These are phyloP conservation scores for Psilopogon haemacephalus DNA, from an alignment of 2,113 vertebrate species.

Conservation along the genomic window DNA sequence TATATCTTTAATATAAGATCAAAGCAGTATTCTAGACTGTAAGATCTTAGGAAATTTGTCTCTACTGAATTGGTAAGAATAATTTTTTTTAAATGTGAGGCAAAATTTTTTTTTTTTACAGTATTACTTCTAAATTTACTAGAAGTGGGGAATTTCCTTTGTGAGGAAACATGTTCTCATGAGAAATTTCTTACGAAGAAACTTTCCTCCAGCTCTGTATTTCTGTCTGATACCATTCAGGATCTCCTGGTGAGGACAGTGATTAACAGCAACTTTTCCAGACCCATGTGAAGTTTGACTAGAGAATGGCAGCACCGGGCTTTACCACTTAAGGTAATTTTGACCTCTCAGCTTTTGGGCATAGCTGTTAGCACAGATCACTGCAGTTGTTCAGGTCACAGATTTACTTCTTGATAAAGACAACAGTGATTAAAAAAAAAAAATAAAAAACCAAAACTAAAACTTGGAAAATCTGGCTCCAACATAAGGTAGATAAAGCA, in stretches of 20 bases:
- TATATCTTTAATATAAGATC: neutral
- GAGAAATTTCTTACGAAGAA: neutral
- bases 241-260: neutral
- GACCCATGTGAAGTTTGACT: neutral
- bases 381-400: neutral
- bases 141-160: neutral
- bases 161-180: neutral
- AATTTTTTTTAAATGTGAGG: neutral
- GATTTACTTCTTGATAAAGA: neutral
- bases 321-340: neutral
- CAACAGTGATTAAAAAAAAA: neutral
- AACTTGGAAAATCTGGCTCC: neutral
- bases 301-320: rapidly evolving
- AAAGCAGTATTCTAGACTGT: neutral
- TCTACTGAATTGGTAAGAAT: neutral
- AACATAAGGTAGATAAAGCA: neutral
- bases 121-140: neutral
- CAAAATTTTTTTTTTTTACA: neutral
- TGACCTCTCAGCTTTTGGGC: neutral
- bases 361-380: neutral
- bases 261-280: neutral
- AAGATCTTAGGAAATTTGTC: neutral
- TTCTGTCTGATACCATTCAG: neutral
- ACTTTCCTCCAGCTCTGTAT: neutral
- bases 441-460: neutral